phyloP scores from a whole-genome alignment of 2,888 invertebrate species.

The Lasioglossum calceatum region DNA sequence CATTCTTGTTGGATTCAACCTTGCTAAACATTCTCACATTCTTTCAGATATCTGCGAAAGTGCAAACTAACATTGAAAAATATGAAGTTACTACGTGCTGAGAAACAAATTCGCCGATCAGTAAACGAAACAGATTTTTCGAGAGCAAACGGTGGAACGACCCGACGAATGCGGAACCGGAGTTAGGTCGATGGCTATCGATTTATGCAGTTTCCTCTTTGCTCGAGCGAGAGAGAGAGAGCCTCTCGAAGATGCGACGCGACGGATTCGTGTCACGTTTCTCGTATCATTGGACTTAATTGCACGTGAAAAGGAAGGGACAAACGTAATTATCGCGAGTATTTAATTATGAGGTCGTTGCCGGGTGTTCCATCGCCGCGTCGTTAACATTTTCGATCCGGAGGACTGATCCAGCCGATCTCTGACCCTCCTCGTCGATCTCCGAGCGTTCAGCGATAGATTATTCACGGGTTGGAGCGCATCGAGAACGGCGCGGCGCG shows the following conservation, averaged over 20 bases:
- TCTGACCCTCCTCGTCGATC: background rate
- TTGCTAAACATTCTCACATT: too few species aligned
- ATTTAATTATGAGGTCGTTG: constrained; percentile 18
- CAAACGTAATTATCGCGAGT: constrained; percentile 5
- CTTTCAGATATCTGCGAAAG: too few species aligned
- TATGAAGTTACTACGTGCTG: too few species aligned
- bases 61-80: too few species aligned
- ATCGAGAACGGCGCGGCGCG: background rate
- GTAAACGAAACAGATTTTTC: background rate
- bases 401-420: background rate
- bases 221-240: constrained; percentile 2
- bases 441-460: background rate
- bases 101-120: background rate
- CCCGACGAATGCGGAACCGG: constrained; percentile 11
- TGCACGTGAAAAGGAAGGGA: constrained; percentile 27
- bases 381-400: constrained; percentile 3
- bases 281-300: constrained; percentile 35
- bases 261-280: constrained; percentile 41
- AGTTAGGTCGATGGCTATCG: constrained; percentile 33
- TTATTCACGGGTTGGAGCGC: constrained; percentile 3
- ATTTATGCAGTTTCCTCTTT: constrained; percentile 38
- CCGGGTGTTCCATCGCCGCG: background rate
- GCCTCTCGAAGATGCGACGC: constrained; percentile 4
- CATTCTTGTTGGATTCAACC: too few species aligned
- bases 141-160: background rate